Percentiles rank a stretch among this genome's conserved stretches.
Conservation (phyloP, 2,888 invertebrate genomes). For the Cactoblastis cactorum region DNA sequence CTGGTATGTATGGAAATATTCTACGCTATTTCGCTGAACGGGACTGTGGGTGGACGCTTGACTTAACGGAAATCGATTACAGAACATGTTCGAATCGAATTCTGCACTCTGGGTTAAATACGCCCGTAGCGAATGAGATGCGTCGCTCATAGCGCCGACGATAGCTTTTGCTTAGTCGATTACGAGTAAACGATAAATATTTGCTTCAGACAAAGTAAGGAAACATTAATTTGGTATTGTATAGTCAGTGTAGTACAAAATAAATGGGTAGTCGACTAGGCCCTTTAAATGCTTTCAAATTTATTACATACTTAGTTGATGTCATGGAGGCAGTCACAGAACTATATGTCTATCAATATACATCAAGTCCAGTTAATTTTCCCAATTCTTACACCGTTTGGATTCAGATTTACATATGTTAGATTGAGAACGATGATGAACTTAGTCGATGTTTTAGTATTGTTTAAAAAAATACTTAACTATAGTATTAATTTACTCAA, state of each 20-base stretch:
- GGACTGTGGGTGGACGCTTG: constrained; percentile 58
- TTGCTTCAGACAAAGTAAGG: constrained; percentile 11
- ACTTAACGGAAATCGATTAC: constrained; percentile 62
- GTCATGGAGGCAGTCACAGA: no score
- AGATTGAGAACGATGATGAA: no score
- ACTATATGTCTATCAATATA: no score
- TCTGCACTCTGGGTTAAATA: constrained; percentile 61
- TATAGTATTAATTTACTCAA: no score
- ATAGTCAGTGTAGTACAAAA: neutral
- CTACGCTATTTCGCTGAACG: constrained; percentile 33
- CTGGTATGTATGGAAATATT: constrained; percentile 37
- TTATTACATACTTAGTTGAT: no score
- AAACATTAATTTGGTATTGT: neutral
- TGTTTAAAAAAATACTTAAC: no score
- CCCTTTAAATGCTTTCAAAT: neutral
- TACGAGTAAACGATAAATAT: constrained; percentile 23
- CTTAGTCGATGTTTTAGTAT: no score
- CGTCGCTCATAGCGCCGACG: constrained; percentile 32
- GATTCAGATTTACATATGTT: no score
- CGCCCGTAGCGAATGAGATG: constrained; percentile 60
- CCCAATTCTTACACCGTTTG: no score
- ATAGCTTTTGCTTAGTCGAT: neutral
- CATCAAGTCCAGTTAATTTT: no score
- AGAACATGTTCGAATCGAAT: constrained; percentile 54
- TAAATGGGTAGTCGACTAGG: neutral